Evolutionary conservation across 64 coral and sea anemone genomes (phyloP), one percentile per base, ranked within the genome.

Genomic region (Porites lutea): DNA sequence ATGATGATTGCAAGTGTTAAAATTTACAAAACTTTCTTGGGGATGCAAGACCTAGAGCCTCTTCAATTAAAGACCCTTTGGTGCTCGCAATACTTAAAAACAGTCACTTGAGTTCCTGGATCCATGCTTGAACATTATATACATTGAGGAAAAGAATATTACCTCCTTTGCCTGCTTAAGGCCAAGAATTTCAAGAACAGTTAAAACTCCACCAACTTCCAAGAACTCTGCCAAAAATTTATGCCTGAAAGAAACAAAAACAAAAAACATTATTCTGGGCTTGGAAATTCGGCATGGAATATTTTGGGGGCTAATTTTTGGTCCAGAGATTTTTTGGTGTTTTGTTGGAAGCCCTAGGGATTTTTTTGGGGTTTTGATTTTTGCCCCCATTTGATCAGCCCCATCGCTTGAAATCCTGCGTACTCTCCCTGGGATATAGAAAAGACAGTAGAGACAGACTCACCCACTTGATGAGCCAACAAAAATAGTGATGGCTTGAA

Each of bases 111-210:
- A 37, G 27, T 37, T 37, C 27, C 27, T 37, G 27, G 27, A 37
- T 37, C 27, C 27, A 37, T 1, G 27, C 27, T 57, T 9, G 12
- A 57, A 55, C 7, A 57, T 62, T 43, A 0, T 48, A 62, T 4
- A 13, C 14, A 58, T 10, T 72, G 0, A 71, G 51, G 13, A 65
- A 5, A 3, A 52, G 15, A 51, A 51, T 46, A 6, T 13, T 83
- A 98, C 97, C 94, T 99, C 97, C 82, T 99, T 99, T 61, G 94
- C 94, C 52, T 99, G 97, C 65, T 96, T 96, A 19, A 99, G 88
- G 5, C 97, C 97, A 61, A 99, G 62, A 88, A 99, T 96, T 91
- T 99, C 97, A 10, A 99, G 70, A 12, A 99, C 94, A 49, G 97
- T 99, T 14, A 99, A 52, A 45, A 99, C 97, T 79, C 97, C 97